Evolutionary conservation across 2,888 invertebrate genomes (phyloP).

Genomic region (Conomelus anceps): DNA sequence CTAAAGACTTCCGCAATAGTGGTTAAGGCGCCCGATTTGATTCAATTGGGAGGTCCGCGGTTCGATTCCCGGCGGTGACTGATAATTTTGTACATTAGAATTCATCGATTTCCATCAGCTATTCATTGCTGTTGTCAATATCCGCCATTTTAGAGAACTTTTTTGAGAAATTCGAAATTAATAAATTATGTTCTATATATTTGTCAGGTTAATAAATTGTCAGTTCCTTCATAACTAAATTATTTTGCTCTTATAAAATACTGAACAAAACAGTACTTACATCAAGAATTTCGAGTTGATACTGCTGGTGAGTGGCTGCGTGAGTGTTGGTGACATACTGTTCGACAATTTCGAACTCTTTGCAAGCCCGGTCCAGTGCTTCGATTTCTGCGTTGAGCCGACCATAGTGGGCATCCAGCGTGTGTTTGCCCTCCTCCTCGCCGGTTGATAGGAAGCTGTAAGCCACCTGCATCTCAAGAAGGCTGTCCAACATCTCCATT

Average conservation of each 20-base stretch:
- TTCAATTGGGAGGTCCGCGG: too few species aligned
- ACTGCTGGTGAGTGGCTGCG: conserved; percentile 76
- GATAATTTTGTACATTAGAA: too few species aligned
- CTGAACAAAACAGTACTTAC: conserved; percentile 39
- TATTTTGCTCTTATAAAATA: too few species aligned
- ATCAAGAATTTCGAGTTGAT: conserved; percentile 60
- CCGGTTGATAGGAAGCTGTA: conserved; percentile 72
- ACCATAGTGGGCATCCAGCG: conserved; percentile 78
- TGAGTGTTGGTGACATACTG: conserved; percentile 88
- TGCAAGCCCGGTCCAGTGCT: conserved; percentile 55
- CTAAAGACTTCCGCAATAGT: too few species aligned
- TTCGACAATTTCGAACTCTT: conserved; percentile 66
- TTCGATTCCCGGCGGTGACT: too few species aligned
- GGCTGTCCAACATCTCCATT: conserved; percentile 81
- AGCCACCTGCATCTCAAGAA: conserved; percentile 93
- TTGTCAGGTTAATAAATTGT: not conserved
- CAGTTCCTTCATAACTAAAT: too few species aligned
- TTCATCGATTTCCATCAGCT: too few species aligned
- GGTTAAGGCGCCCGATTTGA: too few species aligned
- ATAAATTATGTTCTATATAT: too few species aligned
- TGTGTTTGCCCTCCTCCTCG: conserved; percentile 45
- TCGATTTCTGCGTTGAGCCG: conserved; percentile 78
- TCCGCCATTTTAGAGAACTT: too few species aligned
- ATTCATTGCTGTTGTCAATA: too few species aligned
- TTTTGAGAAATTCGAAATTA: too few species aligned